Evolutionary conservation across 2,113 vertebrate species (phyloP).

Genomic region (Delphinapterus leucas): DNA sequence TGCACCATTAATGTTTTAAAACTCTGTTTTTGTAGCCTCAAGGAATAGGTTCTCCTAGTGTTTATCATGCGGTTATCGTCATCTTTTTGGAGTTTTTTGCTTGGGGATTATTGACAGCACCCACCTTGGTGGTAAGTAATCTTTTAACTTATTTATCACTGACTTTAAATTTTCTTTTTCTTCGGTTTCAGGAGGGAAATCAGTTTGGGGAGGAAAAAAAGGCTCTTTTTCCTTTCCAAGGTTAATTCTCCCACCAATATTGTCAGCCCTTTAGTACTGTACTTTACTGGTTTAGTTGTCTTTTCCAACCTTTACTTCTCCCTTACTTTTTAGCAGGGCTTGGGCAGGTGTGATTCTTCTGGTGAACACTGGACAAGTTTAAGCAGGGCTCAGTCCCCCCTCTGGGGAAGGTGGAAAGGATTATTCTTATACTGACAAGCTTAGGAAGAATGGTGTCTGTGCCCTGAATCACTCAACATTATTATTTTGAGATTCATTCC

Average conservation of each 20-base stretch:
- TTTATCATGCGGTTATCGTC: conserved; percentile 93
- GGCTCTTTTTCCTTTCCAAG: background rate
- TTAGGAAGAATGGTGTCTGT: background rate
- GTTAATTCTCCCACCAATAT: background rate
- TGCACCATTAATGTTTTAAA: background rate
- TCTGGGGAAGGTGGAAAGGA: background rate
- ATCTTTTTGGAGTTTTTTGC: conserved; percentile 95
- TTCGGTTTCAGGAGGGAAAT: background rate
- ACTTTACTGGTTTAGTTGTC: background rate
- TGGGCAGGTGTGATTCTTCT: background rate
- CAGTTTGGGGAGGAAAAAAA: background rate
- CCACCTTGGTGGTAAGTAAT: conserved; percentile 89
- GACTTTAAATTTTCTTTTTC: background rate
- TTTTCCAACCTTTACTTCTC: background rate
- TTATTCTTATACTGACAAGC: background rate
- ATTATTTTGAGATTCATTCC: conserved; percentile 4
- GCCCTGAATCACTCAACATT: background rate
- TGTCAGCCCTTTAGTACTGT: background rate
- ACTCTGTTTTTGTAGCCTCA: conserved; percentile 85
- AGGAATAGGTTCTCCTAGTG: conserved; percentile 92
- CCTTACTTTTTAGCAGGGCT: background rate
- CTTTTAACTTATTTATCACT: conserved; percentile 12
- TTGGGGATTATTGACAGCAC: conserved; percentile 91
- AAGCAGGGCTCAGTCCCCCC: background rate
- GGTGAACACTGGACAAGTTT: background rate